Evolutionary conservation across 2,888 invertebrate species (phyloP), one percentile per base, ranked within the genome.

Genomic region (Macaria liturata): DNA sequence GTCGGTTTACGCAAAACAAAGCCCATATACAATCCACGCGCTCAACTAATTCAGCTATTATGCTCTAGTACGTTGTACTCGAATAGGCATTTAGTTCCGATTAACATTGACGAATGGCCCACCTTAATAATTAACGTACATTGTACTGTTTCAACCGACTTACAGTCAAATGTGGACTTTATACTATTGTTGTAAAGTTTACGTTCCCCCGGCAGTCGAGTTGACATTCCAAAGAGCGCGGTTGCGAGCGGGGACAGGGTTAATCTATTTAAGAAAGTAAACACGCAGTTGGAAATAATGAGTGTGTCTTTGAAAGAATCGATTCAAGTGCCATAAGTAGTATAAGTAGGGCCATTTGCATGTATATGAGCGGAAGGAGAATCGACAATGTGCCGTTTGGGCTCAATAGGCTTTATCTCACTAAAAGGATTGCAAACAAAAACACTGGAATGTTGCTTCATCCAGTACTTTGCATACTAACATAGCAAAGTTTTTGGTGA

Each of bases 101-200:
- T 74, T 70, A 69, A 68, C 70, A 64, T 67, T 73, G 76, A 75
- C 68, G 68, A 70, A 76, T 74, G 67, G 72, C 43, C 67, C 66
- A 67, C 72, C 69, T 74, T 61, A 68, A 71, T 69, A 74, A 71
- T 72, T 75, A 68, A 76, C 68, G 67, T 63, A 67, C 64, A 59
- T 59, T 59, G 59, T 42, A 55, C 55, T 43, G 37, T 63, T 54
- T 32, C 40, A 62, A 54, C 34, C 47, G 34, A 4, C 39, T 9
- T 4, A 32, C 30, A 3, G 39, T 48, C 59, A 32, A 53, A 54
- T 59, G 49, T 55, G 32, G 32, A 20, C 61, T 47, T 58, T 75
- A 52, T 32, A 4, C 9, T 32, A 31, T 47, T 6, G 20, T n/a
- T 5, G 44, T 60, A 63, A 46, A 57, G 62, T 58, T 45, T 58